A percentile compares a stretch with the other conserved stretches of the same genome.
phyloP scores from a whole-genome alignment of 1,140 invertebrate genomes.

The Cydia fagiglandana region DNA sequence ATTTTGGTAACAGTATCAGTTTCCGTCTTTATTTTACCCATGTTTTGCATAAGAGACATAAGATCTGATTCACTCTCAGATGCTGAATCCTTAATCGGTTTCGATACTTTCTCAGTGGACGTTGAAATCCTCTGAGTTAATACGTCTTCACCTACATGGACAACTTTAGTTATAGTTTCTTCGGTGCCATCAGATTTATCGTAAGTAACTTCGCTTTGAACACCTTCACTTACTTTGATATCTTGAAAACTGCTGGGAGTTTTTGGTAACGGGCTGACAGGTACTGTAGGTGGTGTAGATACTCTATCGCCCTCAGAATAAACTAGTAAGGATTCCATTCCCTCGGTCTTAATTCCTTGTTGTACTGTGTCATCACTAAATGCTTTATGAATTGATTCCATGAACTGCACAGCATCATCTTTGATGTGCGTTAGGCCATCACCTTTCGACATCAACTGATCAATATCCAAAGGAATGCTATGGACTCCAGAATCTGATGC shows the following conservation, averaged over 20 bases:
- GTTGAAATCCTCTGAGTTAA: conserved; percentile 78
- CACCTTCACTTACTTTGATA: conserved; percentile 63
- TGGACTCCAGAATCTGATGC: conserved; percentile 51
- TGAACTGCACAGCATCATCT: conserved; percentile 50
- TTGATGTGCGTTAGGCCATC: conserved; percentile 37
- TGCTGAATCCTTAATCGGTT: conserved; percentile 49
- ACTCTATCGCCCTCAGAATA: conserved; percentile 62
- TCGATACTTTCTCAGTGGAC: conserved; percentile 74
- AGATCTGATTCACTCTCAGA: conserved; percentile 59
- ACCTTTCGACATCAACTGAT: conserved; percentile 35
- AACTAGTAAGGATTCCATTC: conserved; percentile 48
- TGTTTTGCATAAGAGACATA: conserved; percentile 68
- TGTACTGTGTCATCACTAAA: conserved; percentile 63
- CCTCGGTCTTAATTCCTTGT: conserved; percentile 70
- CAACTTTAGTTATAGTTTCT: conserved; percentile 75
- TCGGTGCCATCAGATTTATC: conserved; percentile 67
- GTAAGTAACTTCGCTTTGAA: conserved; percentile 72
- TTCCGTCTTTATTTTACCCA: conserved; percentile 78
- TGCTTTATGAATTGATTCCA: conserved; percentile 66
- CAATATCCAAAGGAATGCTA: conserved; percentile 44
- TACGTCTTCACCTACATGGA: conserved; percentile 76
- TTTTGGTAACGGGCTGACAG: conserved; percentile 79
- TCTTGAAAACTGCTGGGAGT: conserved; percentile 64
- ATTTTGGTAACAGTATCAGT: conserved; percentile 78
- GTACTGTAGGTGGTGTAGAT: conserved; percentile 80